These are phyloP conservation scores for Stigmatopora argus DNA, from an alignment of 2,113 vertebrate species.

Conservation along the genomic window DNA sequence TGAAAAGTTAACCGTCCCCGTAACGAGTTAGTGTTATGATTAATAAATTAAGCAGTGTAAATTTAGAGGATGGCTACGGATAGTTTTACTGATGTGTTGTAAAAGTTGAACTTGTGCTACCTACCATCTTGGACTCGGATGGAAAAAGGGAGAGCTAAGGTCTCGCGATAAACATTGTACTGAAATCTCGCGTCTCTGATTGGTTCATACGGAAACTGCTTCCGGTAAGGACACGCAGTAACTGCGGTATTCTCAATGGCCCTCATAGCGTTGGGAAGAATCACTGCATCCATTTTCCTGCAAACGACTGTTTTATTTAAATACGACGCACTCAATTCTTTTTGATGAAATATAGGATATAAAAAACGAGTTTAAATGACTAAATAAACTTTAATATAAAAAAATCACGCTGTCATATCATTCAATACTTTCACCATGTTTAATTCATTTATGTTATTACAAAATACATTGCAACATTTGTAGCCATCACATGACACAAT, in stretches of 20 bases:
- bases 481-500: background rate
- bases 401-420: background rate
- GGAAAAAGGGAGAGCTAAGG: constrained; percentile 65
- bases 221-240: constrained; percentile 1
- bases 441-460: background rate
- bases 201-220: constrained; percentile 24
- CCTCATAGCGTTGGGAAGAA: constrained; percentile 28
- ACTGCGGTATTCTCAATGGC: background rate
- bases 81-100: constrained; percentile 23
- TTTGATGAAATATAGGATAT: no score
- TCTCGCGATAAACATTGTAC: constrained; percentile 70
- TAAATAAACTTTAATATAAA: background rate
- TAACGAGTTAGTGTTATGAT: fast-evolving
- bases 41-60: background rate
- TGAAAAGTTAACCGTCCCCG: background rate
- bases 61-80: constrained; percentile 60
- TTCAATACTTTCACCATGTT: background rate
- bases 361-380: no score
- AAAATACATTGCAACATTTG: background rate
- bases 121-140: constrained; percentile 76
- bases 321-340: no score
- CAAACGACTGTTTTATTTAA: background rate
- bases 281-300: background rate
- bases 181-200: constrained; percentile 39
- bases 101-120: constrained; percentile 34